Evolutionary conservation across 1,140 invertebrate species (phyloP).

Genomic region (Caenorhabditis remanei): DNA sequence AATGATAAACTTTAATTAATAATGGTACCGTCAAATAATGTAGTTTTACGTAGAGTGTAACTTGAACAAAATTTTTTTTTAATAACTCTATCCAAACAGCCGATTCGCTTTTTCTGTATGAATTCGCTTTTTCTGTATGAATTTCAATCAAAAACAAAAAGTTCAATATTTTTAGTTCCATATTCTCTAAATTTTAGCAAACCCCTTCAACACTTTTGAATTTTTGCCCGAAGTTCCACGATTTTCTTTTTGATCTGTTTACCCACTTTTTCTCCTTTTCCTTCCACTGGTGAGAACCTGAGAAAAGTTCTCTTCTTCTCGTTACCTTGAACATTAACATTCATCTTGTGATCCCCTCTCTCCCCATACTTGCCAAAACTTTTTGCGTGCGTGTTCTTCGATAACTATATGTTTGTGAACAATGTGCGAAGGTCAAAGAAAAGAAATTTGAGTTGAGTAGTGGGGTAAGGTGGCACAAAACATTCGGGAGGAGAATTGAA

Average conservation of each 20-base stretch:
- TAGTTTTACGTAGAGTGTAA: too few species aligned
- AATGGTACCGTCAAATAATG: too few species aligned
- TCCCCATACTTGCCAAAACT: neutral
- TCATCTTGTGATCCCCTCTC: neutral
- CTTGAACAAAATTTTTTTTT: too few species aligned
- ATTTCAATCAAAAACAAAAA: too few species aligned
- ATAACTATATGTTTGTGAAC: slow-evolving; percentile 53
- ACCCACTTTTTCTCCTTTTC: neutral
- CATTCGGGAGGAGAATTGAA: neutral
- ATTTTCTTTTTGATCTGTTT: neutral
- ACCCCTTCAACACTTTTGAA: too few species aligned
- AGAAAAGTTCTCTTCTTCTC: neutral
- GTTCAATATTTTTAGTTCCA: too few species aligned
- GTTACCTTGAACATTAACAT: neutral
- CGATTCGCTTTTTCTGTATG: too few species aligned
- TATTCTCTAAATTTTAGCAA: too few species aligned
- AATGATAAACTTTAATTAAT: too few species aligned
- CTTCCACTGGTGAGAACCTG: neutral
- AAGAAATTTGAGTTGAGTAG: neutral
- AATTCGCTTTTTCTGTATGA: too few species aligned
- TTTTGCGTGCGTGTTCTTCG: slow-evolving; percentile 12
- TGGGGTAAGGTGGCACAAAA: slow-evolving; percentile 30
- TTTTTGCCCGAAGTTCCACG: neutral
- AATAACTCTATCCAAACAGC: too few species aligned
- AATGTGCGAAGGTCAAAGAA: slow-evolving; percentile 34